Conservation (phyloP, 2,113 vertebrate species). For the Tylochromis polylepis region DNA sequence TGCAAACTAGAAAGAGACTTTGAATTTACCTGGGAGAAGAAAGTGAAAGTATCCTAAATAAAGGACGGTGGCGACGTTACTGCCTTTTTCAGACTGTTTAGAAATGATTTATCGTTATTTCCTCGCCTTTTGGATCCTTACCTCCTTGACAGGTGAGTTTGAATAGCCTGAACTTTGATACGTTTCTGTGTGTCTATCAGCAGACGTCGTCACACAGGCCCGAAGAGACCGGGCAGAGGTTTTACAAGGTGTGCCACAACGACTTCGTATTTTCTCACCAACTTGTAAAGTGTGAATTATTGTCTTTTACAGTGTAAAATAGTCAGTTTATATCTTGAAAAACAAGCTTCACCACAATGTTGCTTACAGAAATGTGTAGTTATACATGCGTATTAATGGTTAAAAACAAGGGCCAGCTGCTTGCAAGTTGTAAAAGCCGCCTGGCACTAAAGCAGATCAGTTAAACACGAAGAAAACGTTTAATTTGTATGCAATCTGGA, state of each 20-base stretch:
- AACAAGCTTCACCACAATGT: background rate
- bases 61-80: background rate
- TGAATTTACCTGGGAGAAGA: fast-evolving
- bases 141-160: background rate
- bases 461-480: background rate
- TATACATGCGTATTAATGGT: fast-evolving
- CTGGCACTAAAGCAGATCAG: fast-evolving
- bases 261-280: background rate
- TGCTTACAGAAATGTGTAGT: background rate
- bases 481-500: background rate
- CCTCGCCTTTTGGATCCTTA: background rate
- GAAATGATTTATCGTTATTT: background rate
- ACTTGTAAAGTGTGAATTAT: background rate
- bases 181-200: background rate
- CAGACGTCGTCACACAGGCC: fast-evolving
- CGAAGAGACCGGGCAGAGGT: fast-evolving
- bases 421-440: background rate
- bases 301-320: fast-evolving
- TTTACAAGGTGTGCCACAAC: fast-evolving
- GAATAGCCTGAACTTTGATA: fast-evolving
- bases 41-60: background rate
- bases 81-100: background rate
- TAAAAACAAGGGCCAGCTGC: background rate
- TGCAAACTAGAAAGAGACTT: fast-evolving
- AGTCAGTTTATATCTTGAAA: fast-evolving